Conservation (phyloP, 2,113 vertebrate species). For the Cariama cristata region DNA sequence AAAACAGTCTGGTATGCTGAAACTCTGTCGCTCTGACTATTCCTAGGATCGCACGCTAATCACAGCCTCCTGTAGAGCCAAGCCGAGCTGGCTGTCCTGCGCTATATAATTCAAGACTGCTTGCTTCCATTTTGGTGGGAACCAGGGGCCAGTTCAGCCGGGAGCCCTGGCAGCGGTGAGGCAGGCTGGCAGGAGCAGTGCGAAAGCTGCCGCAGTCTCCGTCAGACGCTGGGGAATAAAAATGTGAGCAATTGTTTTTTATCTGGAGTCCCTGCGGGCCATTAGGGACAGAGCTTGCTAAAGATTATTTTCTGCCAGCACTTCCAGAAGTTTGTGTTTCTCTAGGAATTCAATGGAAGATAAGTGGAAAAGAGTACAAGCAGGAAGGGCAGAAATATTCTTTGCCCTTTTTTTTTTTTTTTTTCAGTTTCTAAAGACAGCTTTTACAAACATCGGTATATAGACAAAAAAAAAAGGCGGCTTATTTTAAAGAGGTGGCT, state of each 20-base stretch:
- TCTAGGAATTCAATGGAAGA: conserved; percentile 9
- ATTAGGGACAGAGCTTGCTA: not conserved
- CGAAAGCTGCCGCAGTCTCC: not conserved
- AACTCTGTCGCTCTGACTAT: not conserved
- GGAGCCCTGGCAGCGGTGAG: not conserved
- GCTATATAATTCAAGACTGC: not conserved
- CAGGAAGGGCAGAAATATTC: conserved; percentile 1
- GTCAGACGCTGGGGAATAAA: not conserved
- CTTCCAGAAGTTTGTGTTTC: conserved; percentile 14
- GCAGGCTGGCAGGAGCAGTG: not conserved
- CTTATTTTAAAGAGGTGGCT: conserved; percentile 27
- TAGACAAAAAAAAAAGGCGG: not conserved
- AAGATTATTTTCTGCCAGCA: not conserved
- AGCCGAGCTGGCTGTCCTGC: not conserved
- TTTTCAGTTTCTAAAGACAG: not conserved
- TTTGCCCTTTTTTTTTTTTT: not conserved
- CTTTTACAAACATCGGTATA: conserved; percentile 27
- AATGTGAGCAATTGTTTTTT: not conserved
- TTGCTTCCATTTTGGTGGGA: not conserved
- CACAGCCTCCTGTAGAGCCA: not conserved
- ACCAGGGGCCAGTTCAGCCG: not conserved
- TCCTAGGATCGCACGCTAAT: not conserved
- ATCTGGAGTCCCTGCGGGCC: not conserved
- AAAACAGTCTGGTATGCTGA: not conserved
- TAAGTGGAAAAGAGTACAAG: conserved; percentile 16